These are phyloP conservation scores for Lutjanus argentimaculatus DNA, from an alignment of 2,797 vertebrate species.

Conservation along the genomic window DNA sequence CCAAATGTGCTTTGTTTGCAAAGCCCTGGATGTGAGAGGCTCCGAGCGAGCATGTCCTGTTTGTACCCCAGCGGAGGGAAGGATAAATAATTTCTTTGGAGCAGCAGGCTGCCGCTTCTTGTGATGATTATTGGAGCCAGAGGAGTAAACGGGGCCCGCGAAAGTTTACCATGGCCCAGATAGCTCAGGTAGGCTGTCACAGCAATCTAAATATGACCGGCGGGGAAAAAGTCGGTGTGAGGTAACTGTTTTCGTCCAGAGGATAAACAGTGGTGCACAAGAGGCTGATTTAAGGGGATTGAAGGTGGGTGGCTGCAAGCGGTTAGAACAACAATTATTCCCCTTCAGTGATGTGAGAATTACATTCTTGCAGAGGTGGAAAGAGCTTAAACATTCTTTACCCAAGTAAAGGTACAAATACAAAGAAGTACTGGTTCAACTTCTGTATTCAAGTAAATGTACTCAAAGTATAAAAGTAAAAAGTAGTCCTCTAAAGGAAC, in stretches of 20 bases:
- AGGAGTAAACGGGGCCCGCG: conserved; percentile 72
- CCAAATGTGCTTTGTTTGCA: conserved; percentile 53
- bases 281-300: conserved; percentile 66
- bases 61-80: conserved; percentile 59
- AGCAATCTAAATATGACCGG: conserved; percentile 73
- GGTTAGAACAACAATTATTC: conserved; percentile 28
- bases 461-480: too few species aligned
- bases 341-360: conserved; percentile 12
- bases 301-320: conserved; percentile 61
- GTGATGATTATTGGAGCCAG: conserved; percentile 81
- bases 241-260: conserved; percentile 67
- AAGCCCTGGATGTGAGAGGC: conserved; percentile 26
- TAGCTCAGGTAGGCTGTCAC: conserved; percentile 80
- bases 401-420: too few species aligned
- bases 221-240: conserved; percentile 50
- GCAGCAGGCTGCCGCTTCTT: conserved; percentile 62
- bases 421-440: too few species aligned
- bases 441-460: too few species aligned
- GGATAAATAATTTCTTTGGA: conserved; percentile 70
- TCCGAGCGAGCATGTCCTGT: conserved; percentile 62
- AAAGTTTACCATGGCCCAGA: conserved; percentile 79
- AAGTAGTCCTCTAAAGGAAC: too few species aligned
- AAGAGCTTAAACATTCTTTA: too few species aligned
- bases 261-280: conserved; percentile 72
- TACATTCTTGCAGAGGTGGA: background rate